Conservation (phyloP, 2,797 vertebrate genomes). For the Petrocephalus sullivani region DNA sequence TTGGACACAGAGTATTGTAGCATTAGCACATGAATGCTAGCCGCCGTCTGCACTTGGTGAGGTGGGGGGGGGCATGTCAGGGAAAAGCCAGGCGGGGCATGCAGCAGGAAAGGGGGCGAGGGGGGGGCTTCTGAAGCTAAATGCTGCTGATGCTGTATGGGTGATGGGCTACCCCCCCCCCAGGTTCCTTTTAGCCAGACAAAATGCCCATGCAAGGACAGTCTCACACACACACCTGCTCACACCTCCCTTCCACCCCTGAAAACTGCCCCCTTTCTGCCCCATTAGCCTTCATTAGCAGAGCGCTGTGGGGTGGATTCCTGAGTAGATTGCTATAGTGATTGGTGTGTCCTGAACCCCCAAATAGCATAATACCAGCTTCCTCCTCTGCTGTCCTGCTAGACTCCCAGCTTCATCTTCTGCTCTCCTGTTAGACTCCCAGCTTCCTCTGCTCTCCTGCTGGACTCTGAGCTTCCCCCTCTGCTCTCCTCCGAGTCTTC, state of each 20-base stretch:
- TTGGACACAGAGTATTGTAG: background rate
- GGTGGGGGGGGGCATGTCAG: too few species aligned
- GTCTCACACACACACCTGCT: conserved; percentile 9
- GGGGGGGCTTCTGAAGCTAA: background rate
- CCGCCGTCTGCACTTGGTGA: background rate
- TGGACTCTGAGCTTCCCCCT: too few species aligned
- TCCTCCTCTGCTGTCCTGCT: too few species aligned
- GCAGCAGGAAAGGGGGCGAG: too few species aligned
- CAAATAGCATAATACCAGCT: background rate
- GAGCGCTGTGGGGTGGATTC: background rate
- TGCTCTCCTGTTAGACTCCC: too few species aligned
- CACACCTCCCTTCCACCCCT: conserved; percentile 32
- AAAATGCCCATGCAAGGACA: background rate
- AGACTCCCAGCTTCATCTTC: too few species aligned
- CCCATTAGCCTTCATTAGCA: conserved; percentile 50
- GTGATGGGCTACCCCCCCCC: too few species aligned
- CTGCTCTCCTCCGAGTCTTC: too few species aligned
- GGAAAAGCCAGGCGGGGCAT: too few species aligned
- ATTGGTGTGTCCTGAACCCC: background rate
- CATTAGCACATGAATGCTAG: background rate
- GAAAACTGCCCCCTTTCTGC: conserved; percentile 44
- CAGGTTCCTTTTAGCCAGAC: too few species aligned
- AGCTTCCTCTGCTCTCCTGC: too few species aligned
- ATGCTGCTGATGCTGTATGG: too few species aligned
- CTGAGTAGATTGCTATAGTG: background rate